Base-by-base conservation (phyloP, 2,797 vertebrate species). In the Falco naumanni region DNA sequence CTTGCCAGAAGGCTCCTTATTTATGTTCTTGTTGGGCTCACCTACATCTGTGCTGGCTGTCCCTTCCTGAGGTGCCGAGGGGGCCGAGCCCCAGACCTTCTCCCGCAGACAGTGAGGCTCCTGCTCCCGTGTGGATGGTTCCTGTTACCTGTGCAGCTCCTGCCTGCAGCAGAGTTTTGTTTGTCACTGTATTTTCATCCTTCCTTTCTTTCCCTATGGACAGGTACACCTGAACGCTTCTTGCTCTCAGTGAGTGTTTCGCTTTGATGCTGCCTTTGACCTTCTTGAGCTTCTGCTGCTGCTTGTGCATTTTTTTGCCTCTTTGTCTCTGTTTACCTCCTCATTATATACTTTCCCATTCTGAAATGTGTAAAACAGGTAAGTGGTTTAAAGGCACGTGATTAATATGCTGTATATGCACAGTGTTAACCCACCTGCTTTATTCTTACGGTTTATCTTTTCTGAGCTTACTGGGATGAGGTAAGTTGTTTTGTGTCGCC, bases 361-460 rank as follows among this genome's bases (percentile, higher is more conserved):
- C 60, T 5, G 15, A 51, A 74, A 28, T 0, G 0, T n/a, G 6
- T 9, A 6, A 20, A 45, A 5, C 68, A 31, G 37, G 15, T 10
- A 4, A 10, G 15, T 19, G 39, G 6, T 68, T 29, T 19, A 4
- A 33, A 88, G 53, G 8, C 1, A 0, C 26, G 34, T 12, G 54
- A 33, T 45, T 29, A 41, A 47, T 2, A 1, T 33, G 34, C 71
- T 47, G 29, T 26, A 5, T 16, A 0, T 0, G 1, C 22, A 2
- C 45, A 0, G 19, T 2, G 14, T 33, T 43, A 53, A 34, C 43
- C 39, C 60, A n/a, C 72, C 34, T 37, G 60, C 65, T 88, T 64
- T 33, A n/a, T 75, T 75, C 54, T 68, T 68, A 6, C 2, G 11
- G 9, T 65, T 94, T 34, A 26, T 59, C 39, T 80, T 71, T 48